phyloP scores from a whole-genome alignment of 2,113 vertebrate species.

The Erpornis zantholeuca region DNA sequence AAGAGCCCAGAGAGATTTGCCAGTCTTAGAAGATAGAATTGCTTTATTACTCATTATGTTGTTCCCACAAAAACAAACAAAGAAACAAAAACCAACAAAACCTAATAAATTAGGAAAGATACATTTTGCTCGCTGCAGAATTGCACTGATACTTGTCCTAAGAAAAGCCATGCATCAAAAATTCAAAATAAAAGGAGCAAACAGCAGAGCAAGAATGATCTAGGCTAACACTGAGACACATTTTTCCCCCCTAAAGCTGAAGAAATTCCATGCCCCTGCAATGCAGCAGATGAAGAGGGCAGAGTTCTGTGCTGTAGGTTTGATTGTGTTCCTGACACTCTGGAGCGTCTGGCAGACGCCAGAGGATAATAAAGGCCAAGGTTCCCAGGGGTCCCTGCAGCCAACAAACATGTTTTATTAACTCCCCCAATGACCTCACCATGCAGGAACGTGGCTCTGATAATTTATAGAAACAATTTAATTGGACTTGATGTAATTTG shows the following conservation, averaged over 20 bases:
- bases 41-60: neutral
- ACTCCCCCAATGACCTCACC: conserved; percentile 58
- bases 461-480: conserved; percentile 66
- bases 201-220: neutral
- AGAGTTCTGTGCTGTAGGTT: neutral
- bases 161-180: neutral
- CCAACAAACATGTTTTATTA: conserved; percentile 63
- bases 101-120: neutral
- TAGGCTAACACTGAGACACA: neutral
- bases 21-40: neutral
- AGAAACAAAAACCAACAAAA: neutral
- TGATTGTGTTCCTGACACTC: conserved; percentile 49
- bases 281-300: conserved; percentile 15
- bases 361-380: conserved; percentile 60
- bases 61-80: neutral
- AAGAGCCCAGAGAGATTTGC: neutral
- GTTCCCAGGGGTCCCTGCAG: conserved; percentile 53
- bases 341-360: conserved; percentile 38
- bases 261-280: neutral
- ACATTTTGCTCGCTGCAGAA: neutral
- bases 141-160: neutral
- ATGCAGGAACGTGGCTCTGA: conserved; percentile 47
- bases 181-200: neutral
- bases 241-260: neutral
- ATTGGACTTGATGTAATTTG: conserved; percentile 66